Conservation (phyloP, 2,797 vertebrate genomes). For the Epinephelus awoara region DNA sequence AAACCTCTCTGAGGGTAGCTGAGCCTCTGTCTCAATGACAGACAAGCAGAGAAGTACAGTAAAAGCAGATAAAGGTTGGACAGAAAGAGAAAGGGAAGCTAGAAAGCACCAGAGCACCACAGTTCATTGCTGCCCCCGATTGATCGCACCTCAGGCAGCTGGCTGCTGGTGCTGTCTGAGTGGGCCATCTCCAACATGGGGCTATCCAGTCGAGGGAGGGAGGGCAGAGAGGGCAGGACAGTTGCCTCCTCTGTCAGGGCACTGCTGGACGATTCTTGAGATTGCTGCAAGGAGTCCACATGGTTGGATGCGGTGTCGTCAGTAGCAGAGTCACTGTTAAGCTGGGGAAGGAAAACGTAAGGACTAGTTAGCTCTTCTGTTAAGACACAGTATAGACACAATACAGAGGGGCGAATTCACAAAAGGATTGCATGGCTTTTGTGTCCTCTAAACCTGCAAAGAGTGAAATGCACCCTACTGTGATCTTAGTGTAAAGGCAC, state of each 20-base stretch:
- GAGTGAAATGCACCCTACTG: too few species aligned
- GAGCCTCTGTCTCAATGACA: conserved; percentile 38
- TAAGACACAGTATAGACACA: not conserved
- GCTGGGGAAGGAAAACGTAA: conserved; percentile 78
- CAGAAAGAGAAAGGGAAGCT: conserved; percentile 57
- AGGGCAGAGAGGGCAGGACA: conserved; percentile 71
- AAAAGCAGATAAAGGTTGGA: conserved; percentile 54
- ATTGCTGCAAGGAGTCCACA: conserved; percentile 91
- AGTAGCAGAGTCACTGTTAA: conserved; percentile 91
- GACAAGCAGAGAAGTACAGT: conserved; percentile 47
- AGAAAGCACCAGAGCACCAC: conserved; percentile 92
- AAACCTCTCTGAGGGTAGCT: conserved; percentile 35
- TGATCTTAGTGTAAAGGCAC: too few species aligned
- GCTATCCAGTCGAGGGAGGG: conserved; percentile 88
- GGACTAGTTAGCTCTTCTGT: not conserved
- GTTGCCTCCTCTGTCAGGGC: conserved; percentile 91
- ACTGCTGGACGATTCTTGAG: conserved; percentile 93
- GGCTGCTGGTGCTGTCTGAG: conserved; percentile 97
- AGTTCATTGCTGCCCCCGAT: conserved; percentile 86
- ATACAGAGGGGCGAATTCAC: not conserved
- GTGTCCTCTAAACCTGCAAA: too few species aligned
- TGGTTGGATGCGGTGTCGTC: conserved; percentile 92
- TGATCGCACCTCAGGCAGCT: conserved; percentile 99
- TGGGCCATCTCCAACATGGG: conserved; percentile 91
- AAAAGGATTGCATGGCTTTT: too few species aligned